These are phyloP conservation scores for Saturnia pavonia DNA, from an alignment of 2,888 invertebrate genomes.

Conservation along the genomic window DNA sequence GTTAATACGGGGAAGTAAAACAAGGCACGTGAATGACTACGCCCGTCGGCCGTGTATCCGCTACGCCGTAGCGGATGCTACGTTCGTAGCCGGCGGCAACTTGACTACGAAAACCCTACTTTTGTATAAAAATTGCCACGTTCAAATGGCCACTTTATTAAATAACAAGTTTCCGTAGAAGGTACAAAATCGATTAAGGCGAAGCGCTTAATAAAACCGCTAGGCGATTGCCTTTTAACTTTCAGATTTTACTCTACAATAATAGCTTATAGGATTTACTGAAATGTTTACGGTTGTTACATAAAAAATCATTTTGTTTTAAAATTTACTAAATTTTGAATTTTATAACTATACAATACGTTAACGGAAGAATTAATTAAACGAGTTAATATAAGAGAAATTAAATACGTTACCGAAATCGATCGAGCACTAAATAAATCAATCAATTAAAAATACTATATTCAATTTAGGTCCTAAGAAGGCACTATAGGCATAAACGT, in stretches of 20 bases:
- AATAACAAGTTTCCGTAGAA: conserved; percentile 21
- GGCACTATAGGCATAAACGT: too few species aligned
- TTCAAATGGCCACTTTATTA: conserved; percentile 20
- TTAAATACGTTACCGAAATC: neutral
- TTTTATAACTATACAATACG: neutral
- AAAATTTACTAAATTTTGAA: neutral
- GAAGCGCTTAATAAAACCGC: neutral
- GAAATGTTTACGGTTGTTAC: neutral
- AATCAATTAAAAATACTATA: too few species aligned
- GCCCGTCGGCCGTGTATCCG: neutral
- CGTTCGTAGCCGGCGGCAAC: conserved; percentile 23
- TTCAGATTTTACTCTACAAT: neutral
- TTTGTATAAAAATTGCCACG: conserved; percentile 2
- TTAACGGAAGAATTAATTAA: too few species aligned
- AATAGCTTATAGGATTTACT: neutral
- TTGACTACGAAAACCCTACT: conserved; percentile 1
- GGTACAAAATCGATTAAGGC: conserved; percentile 14
- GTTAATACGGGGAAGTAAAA: neutral
- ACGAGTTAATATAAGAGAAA: neutral
- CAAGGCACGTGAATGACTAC: neutral
- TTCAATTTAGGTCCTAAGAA: too few species aligned
- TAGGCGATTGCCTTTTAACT: neutral
- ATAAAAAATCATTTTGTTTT: neutral
- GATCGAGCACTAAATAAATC: neutral
- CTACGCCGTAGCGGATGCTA: neutral